phyloP scores from a whole-genome alignment of 2,888 invertebrate genomes.

The Tachina lurida region DNA sequence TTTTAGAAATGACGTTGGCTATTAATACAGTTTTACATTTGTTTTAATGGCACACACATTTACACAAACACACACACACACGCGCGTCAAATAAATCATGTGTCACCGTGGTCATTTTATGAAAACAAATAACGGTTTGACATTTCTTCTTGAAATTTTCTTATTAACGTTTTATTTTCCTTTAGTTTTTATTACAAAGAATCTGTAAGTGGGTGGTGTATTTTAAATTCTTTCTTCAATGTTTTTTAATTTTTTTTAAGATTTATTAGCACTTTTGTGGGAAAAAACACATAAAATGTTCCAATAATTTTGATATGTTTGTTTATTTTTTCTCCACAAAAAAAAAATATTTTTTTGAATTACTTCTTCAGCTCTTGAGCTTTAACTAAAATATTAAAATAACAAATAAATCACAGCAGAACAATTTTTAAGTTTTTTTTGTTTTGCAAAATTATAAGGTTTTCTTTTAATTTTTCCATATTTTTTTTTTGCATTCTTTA shows the following conservation, averaged over 20 bases:
- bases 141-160: constrained; percentile 29
- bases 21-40: constrained; percentile 15
- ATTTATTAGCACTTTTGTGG: constrained; percentile 47
- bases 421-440: neutral
- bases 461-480: neutral
- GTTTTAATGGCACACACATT: constrained; percentile 7
- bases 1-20: constrained; percentile 32
- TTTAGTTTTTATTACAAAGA: constrained; percentile 31
- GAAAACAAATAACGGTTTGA: constrained; percentile 49
- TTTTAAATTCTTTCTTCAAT: constrained; percentile 16
- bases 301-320: constrained; percentile 50
- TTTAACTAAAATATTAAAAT: constrained; percentile 35
- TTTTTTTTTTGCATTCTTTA: neutral
- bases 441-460: neutral
- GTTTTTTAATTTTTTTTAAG: constrained; percentile 20
- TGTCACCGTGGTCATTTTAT: constrained; percentile 76
- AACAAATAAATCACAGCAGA: constrained; percentile 63
- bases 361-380: neutral
- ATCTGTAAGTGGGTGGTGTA: constrained; percentile 51
- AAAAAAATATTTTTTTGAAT: neutral
- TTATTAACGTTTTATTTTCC: constrained; percentile 8
- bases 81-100: constrained; percentile 82
- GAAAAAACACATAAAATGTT: constrained; percentile 29
- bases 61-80: constrained; percentile 72
- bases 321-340: constrained; percentile 6